These are phyloP conservation scores for Scophthalmus maximus DNA, from an alignment of 2,113 vertebrate species.

Conservation along the genomic window DNA sequence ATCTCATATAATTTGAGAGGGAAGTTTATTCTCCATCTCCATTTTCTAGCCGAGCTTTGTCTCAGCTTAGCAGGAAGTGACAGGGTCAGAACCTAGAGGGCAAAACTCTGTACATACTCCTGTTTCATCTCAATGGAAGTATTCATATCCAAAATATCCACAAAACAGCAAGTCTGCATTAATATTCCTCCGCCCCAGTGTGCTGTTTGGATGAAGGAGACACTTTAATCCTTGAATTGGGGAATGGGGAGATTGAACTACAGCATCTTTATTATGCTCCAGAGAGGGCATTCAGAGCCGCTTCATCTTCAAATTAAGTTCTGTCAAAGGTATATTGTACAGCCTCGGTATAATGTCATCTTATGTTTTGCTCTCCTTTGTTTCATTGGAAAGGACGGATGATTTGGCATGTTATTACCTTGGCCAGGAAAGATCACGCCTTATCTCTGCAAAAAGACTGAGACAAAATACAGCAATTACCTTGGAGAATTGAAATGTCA, in stretches of 20 bases:
- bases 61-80: slow-evolving; percentile 3
- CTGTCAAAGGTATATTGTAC: slow-evolving; percentile 42
- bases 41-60: background rate
- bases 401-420: slow-evolving; percentile 64
- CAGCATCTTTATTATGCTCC: slow-evolving; percentile 22
- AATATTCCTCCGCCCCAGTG: slow-evolving; percentile 7
- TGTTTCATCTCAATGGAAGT: slow-evolving; percentile 12
- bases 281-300: slow-evolving; percentile 19
- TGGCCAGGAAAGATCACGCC: slow-evolving; percentile 44
- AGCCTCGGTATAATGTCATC: slow-evolving; percentile 39
- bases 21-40: background rate
- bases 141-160: slow-evolving; percentile 1
- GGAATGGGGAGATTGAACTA: slow-evolving; percentile 10
- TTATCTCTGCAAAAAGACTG: slow-evolving; percentile 50
- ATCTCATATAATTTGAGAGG: background rate
- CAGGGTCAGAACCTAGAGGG: background rate
- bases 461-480: slow-evolving; percentile 70
- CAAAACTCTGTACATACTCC: background rate
- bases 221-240: background rate
- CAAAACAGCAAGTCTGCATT: slow-evolving; percentile 1
- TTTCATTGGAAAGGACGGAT: slow-evolving; percentile 45
- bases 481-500: slow-evolving; percentile 74
- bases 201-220: slow-evolving; percentile 19
- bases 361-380: slow-evolving; percentile 22
- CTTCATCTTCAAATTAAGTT: slow-evolving; percentile 20